phyloP scores from a whole-genome alignment of 2,888 invertebrate species.

The Actias luna region DNA sequence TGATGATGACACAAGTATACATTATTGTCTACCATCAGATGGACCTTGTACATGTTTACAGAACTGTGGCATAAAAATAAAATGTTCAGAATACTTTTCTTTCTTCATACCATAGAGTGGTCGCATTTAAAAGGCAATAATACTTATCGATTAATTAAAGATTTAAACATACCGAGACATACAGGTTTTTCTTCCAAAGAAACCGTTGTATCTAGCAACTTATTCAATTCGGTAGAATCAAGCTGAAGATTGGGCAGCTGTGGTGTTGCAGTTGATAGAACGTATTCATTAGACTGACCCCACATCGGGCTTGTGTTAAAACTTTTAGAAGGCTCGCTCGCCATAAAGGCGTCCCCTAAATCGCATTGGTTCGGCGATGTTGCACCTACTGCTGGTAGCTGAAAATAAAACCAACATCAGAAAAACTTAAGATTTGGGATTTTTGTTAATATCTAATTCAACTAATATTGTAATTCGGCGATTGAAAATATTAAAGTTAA shows the following conservation, averaged over 20 bases:
- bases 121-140: not conserved
- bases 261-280: constrained; percentile 33
- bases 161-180: not conserved
- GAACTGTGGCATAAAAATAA: too few species aligned
- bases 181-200: not conserved
- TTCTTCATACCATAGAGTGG: too few species aligned
- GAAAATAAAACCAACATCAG: not conserved
- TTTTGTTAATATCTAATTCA: not conserved
- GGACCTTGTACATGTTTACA: too few species aligned
- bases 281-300: constrained; percentile 12
- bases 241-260: constrained; percentile 48
- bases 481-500: too few species aligned
- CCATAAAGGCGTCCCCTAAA: constrained; percentile 37
- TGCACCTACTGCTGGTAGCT: constrained; percentile 24
- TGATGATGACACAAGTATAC: too few species aligned
- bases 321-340: constrained; percentile 15
- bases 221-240: constrained; percentile 56
- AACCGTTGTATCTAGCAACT: constrained; percentile 36
- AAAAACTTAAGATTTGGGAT: not conserved
- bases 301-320: constrained; percentile 26
- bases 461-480: too few species aligned
- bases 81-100: too few species aligned
- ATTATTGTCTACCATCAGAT: too few species aligned
- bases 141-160: not conserved
- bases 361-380: constrained; percentile 37